phyloP scores from a whole-genome alignment of 2,888 invertebrate genomes.

The Drosophila subquinaria region DNA sequence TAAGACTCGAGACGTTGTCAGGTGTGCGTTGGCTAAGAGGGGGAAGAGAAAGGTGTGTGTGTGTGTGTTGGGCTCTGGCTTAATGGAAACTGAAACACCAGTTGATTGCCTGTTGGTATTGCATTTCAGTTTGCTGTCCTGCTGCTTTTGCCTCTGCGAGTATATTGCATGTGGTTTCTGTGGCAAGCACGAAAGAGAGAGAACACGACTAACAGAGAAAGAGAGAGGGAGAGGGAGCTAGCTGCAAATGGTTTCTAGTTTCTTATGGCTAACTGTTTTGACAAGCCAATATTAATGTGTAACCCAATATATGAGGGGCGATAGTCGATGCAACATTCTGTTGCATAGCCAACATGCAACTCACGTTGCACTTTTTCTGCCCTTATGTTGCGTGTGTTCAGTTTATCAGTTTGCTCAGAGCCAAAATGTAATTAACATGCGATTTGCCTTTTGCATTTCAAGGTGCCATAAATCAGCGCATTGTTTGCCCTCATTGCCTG shows the following conservation, averaged over 20 bases:
- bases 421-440: slow-evolving; percentile 75
- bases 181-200: slow-evolving; percentile 35
- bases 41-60: neutral
- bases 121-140: slow-evolving; percentile 47
- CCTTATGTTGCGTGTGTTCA: slow-evolving; percentile 22
- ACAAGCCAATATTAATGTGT: slow-evolving; percentile 64
- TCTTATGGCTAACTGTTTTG: slow-evolving; percentile 62
- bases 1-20: slow-evolving; percentile 56
- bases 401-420: no score
- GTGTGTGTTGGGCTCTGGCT: slow-evolving; percentile 31
- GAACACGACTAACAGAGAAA: neutral
- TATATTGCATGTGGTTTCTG: slow-evolving; percentile 74
- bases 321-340: slow-evolving; percentile 38
- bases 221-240: neutral
- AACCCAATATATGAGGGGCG: slow-evolving; percentile 27
- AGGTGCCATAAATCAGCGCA: slow-evolving; percentile 76
- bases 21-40: slow-evolving; percentile 18
- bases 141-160: slow-evolving; percentile 29
- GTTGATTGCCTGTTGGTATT: slow-evolving; percentile 78
- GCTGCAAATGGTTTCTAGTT: slow-evolving; percentile 55
- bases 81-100: slow-evolving; percentile 83
- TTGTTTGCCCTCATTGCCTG: slow-evolving; percentile 43
- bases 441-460: slow-evolving; percentile 73
- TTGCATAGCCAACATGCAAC: slow-evolving; percentile 22
- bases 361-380: slow-evolving; percentile 7